Conservation (phyloP, 2,888 invertebrate species). For the Luperina nickerlii region DNA sequence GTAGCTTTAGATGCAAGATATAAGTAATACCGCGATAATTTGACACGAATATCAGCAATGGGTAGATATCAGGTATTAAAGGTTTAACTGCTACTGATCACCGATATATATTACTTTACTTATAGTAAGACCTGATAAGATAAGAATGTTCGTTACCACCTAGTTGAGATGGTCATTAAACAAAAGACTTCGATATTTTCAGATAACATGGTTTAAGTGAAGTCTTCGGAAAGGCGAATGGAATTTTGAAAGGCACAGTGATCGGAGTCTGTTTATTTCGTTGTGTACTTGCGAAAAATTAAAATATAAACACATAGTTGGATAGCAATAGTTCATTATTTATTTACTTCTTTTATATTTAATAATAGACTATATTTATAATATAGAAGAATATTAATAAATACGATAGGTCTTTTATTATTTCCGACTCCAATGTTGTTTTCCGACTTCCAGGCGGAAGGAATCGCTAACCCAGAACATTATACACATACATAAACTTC, state of each 20-base stretch:
- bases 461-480: not conserved
- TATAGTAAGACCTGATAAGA: constrained; percentile 21
- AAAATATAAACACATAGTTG: not conserved
- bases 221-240: not conserved
- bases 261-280: not conserved
- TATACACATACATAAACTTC: constrained; percentile 8
- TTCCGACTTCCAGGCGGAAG: constrained; percentile 24
- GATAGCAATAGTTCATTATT: too few relatives aligned
- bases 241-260: not conserved
- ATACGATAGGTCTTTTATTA: not conserved
- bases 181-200: constrained; percentile 12
- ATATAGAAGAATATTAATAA: not conserved
- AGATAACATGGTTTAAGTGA: not conserved
- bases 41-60: constrained; percentile 13
- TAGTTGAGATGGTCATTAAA: constrained; percentile 4
- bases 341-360: too few relatives aligned
- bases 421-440: not conserved
- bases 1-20: constrained; percentile 16
- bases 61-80: constrained; percentile 12
- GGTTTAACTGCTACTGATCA: constrained; percentile 8
- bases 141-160: constrained; percentile 16
- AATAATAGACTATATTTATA: too few relatives aligned
- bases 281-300: not conserved
- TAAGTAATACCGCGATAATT: constrained; percentile 20
- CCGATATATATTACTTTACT: constrained; percentile 18